These are phyloP conservation scores for Xerus rutilus DNA, from an alignment of 2,797 vertebrate species.

Conservation along the genomic window DNA sequence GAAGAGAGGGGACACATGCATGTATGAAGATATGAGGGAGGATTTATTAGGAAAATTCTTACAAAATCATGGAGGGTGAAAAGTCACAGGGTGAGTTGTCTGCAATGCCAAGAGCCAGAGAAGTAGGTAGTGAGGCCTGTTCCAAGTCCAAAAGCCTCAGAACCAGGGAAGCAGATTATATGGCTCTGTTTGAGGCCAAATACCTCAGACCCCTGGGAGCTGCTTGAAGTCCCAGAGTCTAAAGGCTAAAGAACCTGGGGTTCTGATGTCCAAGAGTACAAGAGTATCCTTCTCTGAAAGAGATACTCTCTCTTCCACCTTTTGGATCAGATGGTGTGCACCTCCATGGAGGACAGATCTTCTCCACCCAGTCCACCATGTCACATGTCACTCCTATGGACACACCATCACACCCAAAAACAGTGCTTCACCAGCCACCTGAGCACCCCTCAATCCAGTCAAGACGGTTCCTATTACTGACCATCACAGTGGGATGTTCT, in stretches of 20 bases:
- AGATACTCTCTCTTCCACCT: background rate
- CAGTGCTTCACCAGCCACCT: background rate
- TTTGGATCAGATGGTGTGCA: background rate
- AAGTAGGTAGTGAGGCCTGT: background rate
- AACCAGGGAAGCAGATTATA: no score
- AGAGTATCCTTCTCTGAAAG: background rate
- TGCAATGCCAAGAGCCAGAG: fast-evolving
- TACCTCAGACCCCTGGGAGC: background rate
- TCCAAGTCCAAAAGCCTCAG: background rate
- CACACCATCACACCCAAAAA: background rate
- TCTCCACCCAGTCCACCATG: no score
- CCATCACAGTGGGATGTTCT: background rate
- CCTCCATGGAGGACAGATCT: no score
- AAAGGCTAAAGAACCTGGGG: background rate
- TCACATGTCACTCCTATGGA: background rate
- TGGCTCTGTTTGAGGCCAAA: background rate
- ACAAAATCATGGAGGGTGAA: background rate
- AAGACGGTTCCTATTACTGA: background rate
- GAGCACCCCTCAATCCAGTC: background rate
- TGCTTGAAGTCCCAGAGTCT: background rate
- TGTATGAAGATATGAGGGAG: no score
- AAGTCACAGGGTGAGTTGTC: background rate
- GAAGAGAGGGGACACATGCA: no score
- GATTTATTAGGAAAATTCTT: background rate
- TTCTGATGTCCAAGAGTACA: background rate